Evolutionary conservation across 2,888 invertebrate genomes (phyloP), one percentile per base, ranked within the genome.

Genomic region (Cistogaster globosa): DNA sequence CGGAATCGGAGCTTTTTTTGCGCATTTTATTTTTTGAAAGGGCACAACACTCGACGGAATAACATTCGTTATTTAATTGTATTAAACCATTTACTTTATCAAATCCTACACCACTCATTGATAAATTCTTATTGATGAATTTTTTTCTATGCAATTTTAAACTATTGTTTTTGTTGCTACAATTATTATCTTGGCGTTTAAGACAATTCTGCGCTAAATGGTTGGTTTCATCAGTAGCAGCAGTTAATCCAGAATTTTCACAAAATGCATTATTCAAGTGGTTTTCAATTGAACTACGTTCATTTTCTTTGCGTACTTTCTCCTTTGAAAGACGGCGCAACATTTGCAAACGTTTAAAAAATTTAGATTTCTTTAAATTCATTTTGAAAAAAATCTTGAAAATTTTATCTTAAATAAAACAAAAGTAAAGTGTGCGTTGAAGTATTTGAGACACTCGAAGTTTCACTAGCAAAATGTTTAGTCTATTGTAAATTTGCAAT

Each of bases 331-430:
- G 87, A 18, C 88, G 86, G 3, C 91, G 90, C 69, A 91, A 87
- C 85, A 89, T 88, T 89, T 91, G 91, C 67, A 91, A 91, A 69
- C 90, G 89, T 87, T 89, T 91, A 65, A 88, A 89, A 88, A 91
- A 91, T 90, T 90, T 91, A 18, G 90, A 91, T 87, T 90, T 91
- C 89, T 90, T 91, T 57, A 91, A 87, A 89, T 91, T 91, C 91
- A 91, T 91, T 51, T 38, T 69, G 2, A 62, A 22, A 8, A 11
- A 12, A 55, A 11, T 67, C 11, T 36, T 51, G 5, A 11, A 12
- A 55, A 11, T 67, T n/a, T 36, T 51, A 18, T 32, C 14, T 32
- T 18, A 16, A 53, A 48, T n/a, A n/a, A 32, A 42, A 32, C 26
- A 26, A 32, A 32, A 32, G 6, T 32, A 32, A 7, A 16, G 8